Percentiles rank a stretch among this genome's conserved stretches.
These are phyloP conservation scores for Loxodonta africana DNA, from an alignment of 2,113 vertebrate genomes.

Conservation along the genomic window DNA sequence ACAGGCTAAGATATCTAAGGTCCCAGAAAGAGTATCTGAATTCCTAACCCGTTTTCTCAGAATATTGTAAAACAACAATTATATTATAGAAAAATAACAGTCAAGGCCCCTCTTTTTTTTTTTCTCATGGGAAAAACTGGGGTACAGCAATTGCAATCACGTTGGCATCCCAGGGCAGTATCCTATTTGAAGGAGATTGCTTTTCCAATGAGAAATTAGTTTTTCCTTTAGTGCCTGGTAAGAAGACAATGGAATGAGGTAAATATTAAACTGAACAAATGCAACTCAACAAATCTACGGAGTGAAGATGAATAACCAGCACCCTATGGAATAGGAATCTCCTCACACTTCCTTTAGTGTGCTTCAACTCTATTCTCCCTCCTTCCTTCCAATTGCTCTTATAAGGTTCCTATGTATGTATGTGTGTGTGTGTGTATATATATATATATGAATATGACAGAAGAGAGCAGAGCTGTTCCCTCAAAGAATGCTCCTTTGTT, in stretches of 20 bases:
- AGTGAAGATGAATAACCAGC: neutral
- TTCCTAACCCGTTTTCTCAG: neutral
- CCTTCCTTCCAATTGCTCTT: neutral
- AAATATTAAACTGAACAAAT: conserved; percentile 16
- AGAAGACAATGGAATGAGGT: neutral
- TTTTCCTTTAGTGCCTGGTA: neutral
- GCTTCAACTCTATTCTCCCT: neutral
- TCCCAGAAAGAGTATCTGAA: neutral
- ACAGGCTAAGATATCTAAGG: neutral
- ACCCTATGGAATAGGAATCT: neutral
- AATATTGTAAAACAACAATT: neutral
- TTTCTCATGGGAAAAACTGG: neutral
- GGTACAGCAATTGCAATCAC: neutral
- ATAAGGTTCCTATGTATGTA: no score
- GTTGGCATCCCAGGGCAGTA: neutral
- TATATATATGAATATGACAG: neutral
- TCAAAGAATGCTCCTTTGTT: neutral
- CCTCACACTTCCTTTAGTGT: no score
- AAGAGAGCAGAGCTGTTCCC: neutral
- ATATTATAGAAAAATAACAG: neutral
- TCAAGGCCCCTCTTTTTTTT: neutral
- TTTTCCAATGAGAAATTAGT: neutral
- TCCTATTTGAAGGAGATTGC: neutral
- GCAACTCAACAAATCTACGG: neutral
- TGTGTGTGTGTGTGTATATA: no score